Base-by-base conservation (phyloP, 2,888 invertebrate genomes). In the Erebia palarica region DNA sequence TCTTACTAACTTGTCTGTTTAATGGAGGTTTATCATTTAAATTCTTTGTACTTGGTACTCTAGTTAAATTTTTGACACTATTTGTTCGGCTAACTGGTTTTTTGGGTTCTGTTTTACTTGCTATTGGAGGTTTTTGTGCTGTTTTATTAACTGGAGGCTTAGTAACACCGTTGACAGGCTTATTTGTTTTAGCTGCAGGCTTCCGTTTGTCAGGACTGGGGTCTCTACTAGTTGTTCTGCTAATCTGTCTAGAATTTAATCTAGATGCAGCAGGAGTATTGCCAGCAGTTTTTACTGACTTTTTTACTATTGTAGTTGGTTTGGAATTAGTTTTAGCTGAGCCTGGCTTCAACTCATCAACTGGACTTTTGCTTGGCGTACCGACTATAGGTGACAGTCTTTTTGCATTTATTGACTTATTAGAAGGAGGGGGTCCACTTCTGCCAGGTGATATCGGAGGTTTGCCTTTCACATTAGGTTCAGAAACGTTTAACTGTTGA, bases 361-460 rank as follows among this genome's bases (percentile, higher is more conserved):
- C 78, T n/a, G 92, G 93, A 79, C 90, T 93, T 83, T 93, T 94
- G 71, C 86, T 94, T 47, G 94, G 94, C 10, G 94, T 94, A 1
- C 93, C 92, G 57, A 92, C 93, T 44, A 94, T 94, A 5, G 94
- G 94, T 11, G 94, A 94, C 2, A 94, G 80, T 64, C 94, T 83
- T 84, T 94, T 94, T 13, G 93, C 79, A 70, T 91, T 93, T 3
- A 93, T 89, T 18, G 85, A 77, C 78, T 84, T 91, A 61, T 93
- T 92, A 0, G 92, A 88, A 57, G 94, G 93, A 0, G 94, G 94
- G 16, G 94, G 94, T 0, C 93, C 93, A 69, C 81, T 85, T 81
- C 86, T 89, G 1, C 90, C 91, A 0, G 94, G 93, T 53, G 92
- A 92, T 67, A 91, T 93, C 14, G 94, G 93, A 60, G 93, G 93